Evolutionary conservation across 1,140 invertebrate genomes (phyloP), one percentile per base, ranked within the genome.

Genomic region (Trichonephila clavipes): DNA sequence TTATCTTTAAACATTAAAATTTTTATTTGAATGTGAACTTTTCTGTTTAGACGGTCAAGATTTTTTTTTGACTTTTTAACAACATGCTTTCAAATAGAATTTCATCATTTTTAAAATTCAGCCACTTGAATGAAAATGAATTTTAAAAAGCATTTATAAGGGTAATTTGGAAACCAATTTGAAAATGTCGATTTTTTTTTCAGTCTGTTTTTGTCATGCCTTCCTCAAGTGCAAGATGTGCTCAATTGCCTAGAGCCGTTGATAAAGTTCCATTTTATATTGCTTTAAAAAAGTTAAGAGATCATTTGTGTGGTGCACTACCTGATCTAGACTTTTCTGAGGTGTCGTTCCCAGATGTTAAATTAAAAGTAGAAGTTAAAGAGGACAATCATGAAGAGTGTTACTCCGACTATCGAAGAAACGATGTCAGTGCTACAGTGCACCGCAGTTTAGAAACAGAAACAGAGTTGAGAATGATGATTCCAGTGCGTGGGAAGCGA

Each of bases 181-280:
- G 10, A 28, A 28, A 24, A 12, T n/a, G 1, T 24, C 7, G 2
- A 6, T 24, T 28, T 64, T 40, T 64, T 93, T 96, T 96, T 66
- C 97, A 99, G 98, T 98, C 98, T 95, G 98, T 99, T 96, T 99
- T 98, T 98, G 99, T 99, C 95, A 99, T 99, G 98, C 99, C 99
- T 94, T 99, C 99, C 66, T 99, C 98, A 40, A 99, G 98, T 95
- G 99, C 99, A 64, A 97, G 99, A 93, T 99, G 98, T 96, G 98
- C 98, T 51, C 98, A 99, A 95, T 96, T 99, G 94, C 99, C 99
- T 1, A 97, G 98, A 94, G 98, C 98, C 4, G 98, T 98, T 2
- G 99, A 99, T 96, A 99, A 99, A 96, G 98, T 99, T 64, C 99
- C 99, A 94, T 99, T 99, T 96, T 99, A 99, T 96, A 97, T 97